Percentiles rank a stretch among this genome's conserved stretches.
Evolutionary conservation across 2,113 vertebrate species (phyloP).

Genomic region (Xenopus laevis): DNA sequence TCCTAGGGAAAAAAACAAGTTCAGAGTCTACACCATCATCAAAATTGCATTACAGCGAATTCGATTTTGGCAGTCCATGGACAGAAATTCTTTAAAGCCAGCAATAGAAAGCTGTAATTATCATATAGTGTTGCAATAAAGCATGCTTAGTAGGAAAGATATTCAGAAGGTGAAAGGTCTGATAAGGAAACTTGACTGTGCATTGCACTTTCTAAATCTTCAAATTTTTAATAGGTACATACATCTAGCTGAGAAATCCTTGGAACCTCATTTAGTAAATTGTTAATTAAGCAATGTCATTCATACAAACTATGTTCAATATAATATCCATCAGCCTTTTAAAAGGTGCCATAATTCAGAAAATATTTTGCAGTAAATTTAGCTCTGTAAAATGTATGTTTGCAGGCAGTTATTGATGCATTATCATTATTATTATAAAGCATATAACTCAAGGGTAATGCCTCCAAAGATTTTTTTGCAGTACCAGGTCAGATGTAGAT

Average conservation of each 20-base stretch:
- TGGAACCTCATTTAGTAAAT: too few relatives aligned
- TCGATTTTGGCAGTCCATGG: constrained; percentile 64
- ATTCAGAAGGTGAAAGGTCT: constrained; percentile 26
- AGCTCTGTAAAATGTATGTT: too few relatives aligned
- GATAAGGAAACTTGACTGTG: constrained; percentile 15
- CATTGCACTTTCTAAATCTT: constrained; percentile 21
- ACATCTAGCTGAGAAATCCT: background rate
- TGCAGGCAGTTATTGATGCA: too few relatives aligned
- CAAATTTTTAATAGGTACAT: background rate
- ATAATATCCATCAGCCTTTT: too few relatives aligned
- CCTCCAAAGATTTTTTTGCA: too few relatives aligned
- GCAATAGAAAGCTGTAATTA: constrained; percentile 36
- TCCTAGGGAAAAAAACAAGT: constrained; percentile 52
- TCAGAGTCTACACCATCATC: constrained; percentile 58
- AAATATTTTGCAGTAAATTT: too few relatives aligned
- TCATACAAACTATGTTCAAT: too few relatives aligned
- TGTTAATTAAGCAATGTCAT: too few relatives aligned
- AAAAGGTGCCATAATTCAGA: too few relatives aligned
- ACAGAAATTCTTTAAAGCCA: constrained; percentile 61
- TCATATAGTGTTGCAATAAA: constrained; percentile 20
- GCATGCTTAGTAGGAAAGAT: constrained; percentile 4
- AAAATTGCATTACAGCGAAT: constrained; percentile 68
- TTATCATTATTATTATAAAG: too few relatives aligned
- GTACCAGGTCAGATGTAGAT: too few relatives aligned
- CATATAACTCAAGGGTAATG: too few relatives aligned